Evolutionary conservation across 2,888 invertebrate species (phyloP).

Genomic region (Geophilus truncorum): DNA sequence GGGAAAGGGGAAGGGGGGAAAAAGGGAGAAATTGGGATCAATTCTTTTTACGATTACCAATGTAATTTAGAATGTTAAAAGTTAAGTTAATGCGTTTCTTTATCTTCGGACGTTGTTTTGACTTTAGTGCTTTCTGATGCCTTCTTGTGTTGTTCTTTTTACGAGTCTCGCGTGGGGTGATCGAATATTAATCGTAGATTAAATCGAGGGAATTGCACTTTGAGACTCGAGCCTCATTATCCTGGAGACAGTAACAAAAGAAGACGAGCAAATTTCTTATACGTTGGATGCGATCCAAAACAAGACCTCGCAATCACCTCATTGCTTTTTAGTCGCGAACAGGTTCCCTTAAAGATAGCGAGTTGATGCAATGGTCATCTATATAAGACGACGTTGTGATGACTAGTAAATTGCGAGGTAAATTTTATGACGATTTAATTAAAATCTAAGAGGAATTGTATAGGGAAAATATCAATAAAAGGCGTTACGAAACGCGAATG

Average conservation of each 20-base stretch:
- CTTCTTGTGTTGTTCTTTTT: background rate
- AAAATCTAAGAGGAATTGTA: background rate
- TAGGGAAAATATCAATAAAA: too few relatives aligned
- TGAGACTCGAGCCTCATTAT: constrained; percentile 24
- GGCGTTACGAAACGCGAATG: too few relatives aligned
- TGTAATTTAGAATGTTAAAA: background rate
- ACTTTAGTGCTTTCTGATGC: background rate
- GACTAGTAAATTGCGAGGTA: background rate
- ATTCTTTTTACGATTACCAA: background rate
- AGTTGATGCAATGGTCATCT: background rate
- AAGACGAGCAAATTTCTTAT: constrained; percentile 27
- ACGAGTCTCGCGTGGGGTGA: constrained; percentile 20
- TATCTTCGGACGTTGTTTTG: background rate
- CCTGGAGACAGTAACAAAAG: constrained; percentile 19
- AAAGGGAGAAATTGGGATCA: background rate
- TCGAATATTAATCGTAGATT: constrained; percentile 25
- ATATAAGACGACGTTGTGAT: background rate
- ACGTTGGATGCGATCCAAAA: constrained; percentile 24
- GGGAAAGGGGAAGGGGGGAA: too few relatives aligned
- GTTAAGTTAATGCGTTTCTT: constrained; percentile 19
- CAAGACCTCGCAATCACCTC: constrained; percentile 16
- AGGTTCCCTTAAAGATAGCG: background rate
- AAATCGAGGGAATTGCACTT: constrained; percentile 27
- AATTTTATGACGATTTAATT: background rate
- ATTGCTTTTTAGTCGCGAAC: background rate